Percentiles rank a stretch among this genome's conserved stretches.
Evolutionary conservation across 2,888 invertebrate genomes (phyloP).

Genomic region (Thymelicus acteon): DNA sequence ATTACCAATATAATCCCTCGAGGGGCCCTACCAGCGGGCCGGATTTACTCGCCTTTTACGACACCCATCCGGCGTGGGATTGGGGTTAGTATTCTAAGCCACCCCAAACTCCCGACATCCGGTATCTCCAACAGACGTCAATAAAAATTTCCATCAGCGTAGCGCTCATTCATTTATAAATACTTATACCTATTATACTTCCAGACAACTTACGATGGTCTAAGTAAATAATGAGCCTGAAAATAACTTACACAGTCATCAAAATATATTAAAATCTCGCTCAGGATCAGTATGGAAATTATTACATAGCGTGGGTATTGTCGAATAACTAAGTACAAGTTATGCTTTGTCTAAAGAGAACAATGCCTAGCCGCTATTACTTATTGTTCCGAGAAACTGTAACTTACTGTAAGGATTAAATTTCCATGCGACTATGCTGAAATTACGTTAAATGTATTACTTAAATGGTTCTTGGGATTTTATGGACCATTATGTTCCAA

Average conservation of each 20-base stretch:
- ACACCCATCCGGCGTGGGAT: no score
- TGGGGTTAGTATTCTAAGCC: no score
- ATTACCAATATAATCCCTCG: no score
- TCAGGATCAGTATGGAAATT: conserved; percentile 17
- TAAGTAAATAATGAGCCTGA: not conserved
- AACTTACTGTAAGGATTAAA: conserved; percentile 24
- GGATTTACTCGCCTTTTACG: no score
- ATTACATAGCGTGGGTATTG: conserved; percentile 28
- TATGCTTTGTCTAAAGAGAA: conserved; percentile 33
- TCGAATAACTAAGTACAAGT: conserved; percentile 33
- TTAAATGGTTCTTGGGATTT: conserved; percentile 11
- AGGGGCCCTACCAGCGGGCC: no score
- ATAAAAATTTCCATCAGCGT: no score
- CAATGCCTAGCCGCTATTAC: conserved; percentile 27
- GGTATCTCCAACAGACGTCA: no score
- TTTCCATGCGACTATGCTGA: conserved; percentile 14
- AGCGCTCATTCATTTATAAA: no score
- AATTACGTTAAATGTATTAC: conserved; percentile 8
- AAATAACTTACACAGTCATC: conserved; percentile 1
- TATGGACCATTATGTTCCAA: conserved; percentile 3
- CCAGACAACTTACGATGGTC: no score
- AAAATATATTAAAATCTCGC: conserved; percentile 2
- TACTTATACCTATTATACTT: not conserved
- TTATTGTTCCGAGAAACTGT: conserved; percentile 20
- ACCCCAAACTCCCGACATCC: no score